A percentile compares a stretch with the other conserved stretches of the same genome.
These are phyloP conservation scores for Masnerella sp. DNA, from an alignment of 2,888 invertebrate species.

Conservation along the genomic window DNA sequence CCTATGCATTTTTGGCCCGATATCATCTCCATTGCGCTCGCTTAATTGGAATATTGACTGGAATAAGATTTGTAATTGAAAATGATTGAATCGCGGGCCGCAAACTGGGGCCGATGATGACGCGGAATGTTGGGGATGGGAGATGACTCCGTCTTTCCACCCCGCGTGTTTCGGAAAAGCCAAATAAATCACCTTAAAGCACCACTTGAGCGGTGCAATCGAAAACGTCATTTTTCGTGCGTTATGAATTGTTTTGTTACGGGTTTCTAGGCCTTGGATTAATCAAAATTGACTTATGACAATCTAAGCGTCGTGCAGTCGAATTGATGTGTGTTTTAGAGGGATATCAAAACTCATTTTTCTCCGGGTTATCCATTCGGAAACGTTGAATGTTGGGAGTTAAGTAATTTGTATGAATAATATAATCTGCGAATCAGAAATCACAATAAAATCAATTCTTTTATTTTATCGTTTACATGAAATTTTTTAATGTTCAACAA, in stretches of 20 bases:
- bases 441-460: too few species aligned
- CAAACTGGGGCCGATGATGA: too few species aligned
- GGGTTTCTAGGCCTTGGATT: slow-evolving; percentile 21
- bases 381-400: too few species aligned
- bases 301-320: slow-evolving; percentile 13
- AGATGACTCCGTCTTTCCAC: slow-evolving; percentile 30
- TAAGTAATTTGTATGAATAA: too few species aligned
- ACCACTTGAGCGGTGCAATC: slow-evolving; percentile 30
- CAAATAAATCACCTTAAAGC: slow-evolving; percentile 35
- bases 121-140: not conserved
- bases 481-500: too few species aligned
- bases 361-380: not conserved
- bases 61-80: slow-evolving; percentile 23
- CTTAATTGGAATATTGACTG: slow-evolving; percentile 6
- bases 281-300: slow-evolving; percentile 30
- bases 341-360: slow-evolving; percentile 7
- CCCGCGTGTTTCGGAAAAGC: slow-evolving; percentile 3
- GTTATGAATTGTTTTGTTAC: slow-evolving; percentile 15
- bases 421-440: too few species aligned
- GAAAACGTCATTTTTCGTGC: slow-evolving; percentile 29
- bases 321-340: slow-evolving; percentile 5
- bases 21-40: slow-evolving; percentile 10
- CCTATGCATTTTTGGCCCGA: slow-evolving; percentile 10
- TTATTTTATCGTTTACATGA: too few species aligned
- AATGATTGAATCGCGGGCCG: too few species aligned